Percentiles rank a stretch among this genome's conserved stretches.
These are phyloP conservation scores for Drosophila bocki DNA, from an alignment of 1,140 invertebrate species.

Conservation along the genomic window DNA sequence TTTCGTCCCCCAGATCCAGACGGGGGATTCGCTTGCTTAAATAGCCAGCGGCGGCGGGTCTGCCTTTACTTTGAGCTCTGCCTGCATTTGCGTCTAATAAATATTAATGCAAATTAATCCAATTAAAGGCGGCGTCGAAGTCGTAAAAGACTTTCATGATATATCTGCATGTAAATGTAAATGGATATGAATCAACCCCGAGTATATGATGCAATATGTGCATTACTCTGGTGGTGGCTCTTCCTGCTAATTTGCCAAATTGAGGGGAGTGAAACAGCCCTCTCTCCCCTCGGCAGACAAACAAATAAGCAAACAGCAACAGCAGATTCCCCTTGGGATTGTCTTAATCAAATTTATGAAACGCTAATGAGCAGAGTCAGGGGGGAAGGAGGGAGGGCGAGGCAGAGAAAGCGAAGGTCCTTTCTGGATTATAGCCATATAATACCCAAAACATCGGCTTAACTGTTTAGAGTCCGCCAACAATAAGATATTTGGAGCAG, in stretches of 20 bases:
- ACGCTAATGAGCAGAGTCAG: constrained; percentile 75
- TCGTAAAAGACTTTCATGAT: constrained; percentile 75
- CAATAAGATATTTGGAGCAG: constrained; percentile 34
- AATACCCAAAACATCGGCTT: constrained; percentile 76
- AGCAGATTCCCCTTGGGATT: constrained; percentile 68
- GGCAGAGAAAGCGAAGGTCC: constrained; percentile 7
- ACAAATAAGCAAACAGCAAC: constrained; percentile 55
- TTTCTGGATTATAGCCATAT: constrained; percentile 68
- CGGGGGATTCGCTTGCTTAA: constrained; percentile 52
- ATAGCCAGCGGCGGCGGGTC: constrained; percentile 64
- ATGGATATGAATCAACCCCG: constrained; percentile 45
- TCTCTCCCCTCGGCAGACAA: constrained; percentile 27
- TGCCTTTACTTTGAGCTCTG: constrained; percentile 16
- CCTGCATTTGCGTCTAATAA: constrained; percentile 78
- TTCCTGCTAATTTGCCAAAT: constrained; percentile 74
- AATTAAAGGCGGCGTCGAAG: constrained; percentile 79
- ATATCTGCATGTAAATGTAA: constrained; percentile 43
- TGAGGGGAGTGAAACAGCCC: constrained; percentile 45
- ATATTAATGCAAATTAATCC: constrained; percentile 83
- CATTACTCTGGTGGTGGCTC: constrained; percentile 54
- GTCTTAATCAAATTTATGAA: constrained; percentile 83
- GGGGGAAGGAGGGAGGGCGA: constrained; percentile 13
- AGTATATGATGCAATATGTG: constrained; percentile 54
- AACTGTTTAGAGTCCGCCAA: constrained; percentile 32
- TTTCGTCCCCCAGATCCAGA: constrained; percentile 18